These are phyloP conservation scores for Nicator chloris DNA, from an alignment of 2,113 vertebrate species.

Conservation along the genomic window DNA sequence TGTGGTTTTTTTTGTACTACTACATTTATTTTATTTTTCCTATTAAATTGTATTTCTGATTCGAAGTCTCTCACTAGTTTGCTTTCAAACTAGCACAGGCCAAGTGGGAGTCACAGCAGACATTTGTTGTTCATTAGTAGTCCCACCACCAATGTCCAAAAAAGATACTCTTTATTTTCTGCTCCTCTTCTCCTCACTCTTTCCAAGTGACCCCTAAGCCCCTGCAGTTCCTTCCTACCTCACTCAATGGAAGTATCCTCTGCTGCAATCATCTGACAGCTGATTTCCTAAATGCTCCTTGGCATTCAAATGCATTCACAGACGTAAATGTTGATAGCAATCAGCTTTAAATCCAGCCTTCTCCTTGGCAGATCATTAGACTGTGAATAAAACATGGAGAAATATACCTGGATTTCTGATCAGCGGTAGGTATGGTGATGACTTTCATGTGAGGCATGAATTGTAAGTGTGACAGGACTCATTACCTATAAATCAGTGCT, in stretches of 20 bases:
- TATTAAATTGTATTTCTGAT: too few relatives aligned
- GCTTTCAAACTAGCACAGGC: too few relatives aligned
- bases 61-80: too few relatives aligned
- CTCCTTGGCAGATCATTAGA: conserved; percentile 6
- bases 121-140: not conserved
- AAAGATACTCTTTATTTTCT: not conserved
- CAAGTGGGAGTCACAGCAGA: not conserved
- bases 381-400: conserved; percentile 9
- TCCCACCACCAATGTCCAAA: not conserved
- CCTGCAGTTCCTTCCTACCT: not conserved
- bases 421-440: not conserved
- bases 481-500: conserved; percentile 53
- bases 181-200: not conserved
- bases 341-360: conserved; percentile 1
- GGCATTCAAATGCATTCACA: not conserved
- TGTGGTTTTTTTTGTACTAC: too few relatives aligned
- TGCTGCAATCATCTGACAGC: not conserved
- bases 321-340: conserved; percentile 25
- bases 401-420: conserved; percentile 45
- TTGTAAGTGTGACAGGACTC: conserved; percentile 49
- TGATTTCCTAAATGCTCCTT: not conserved
- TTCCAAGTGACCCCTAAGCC: not conserved
- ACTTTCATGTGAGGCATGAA: conserved; percentile 35
- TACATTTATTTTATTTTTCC: too few relatives aligned
- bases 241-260: not conserved